Percentiles rank a stretch among this genome's conserved stretches.
Evolutionary conservation across 1,140 invertebrate genomes (phyloP).

Genomic region (Ooceraea biroi): DNA sequence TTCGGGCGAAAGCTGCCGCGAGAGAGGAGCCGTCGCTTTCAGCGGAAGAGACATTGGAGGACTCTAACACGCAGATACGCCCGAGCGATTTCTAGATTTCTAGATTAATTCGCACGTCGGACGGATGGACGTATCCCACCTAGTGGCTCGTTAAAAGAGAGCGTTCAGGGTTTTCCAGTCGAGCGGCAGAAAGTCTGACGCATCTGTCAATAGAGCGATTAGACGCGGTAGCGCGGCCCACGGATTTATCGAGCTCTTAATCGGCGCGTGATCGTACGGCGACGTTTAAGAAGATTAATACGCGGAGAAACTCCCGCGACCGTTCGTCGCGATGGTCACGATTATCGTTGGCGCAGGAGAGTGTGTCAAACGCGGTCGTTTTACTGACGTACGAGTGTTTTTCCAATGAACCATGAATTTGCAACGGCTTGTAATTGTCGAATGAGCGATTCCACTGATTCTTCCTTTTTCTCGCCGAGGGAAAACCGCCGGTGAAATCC

Average conservation of each 20-base stretch:
- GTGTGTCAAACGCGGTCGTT: neutral
- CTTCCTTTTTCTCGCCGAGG: neutral
- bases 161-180: neutral
- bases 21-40: too few relatives aligned
- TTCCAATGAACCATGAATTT: neutral
- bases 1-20: too few relatives aligned
- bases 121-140: too few relatives aligned
- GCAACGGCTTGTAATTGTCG: neutral
- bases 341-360: neutral
- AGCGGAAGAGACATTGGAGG: too few relatives aligned
- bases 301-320: conserved; percentile 17
- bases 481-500: conserved; percentile 16
- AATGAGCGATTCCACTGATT: neutral
- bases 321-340: conserved; percentile 2
- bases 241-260: conserved; percentile 25
- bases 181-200: too few relatives aligned
- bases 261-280: neutral
- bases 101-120: conserved; percentile 16
- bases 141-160: neutral
- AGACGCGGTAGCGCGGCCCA: neutral
- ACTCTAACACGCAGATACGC: too few relatives aligned
- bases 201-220: conserved; percentile 26
- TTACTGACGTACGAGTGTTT: neutral
- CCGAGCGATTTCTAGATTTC: neutral
- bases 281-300: conserved; percentile 6